Evolutionary conservation across 2,888 invertebrate genomes (phyloP).

Genomic region (Isotomurus palustris): DNA sequence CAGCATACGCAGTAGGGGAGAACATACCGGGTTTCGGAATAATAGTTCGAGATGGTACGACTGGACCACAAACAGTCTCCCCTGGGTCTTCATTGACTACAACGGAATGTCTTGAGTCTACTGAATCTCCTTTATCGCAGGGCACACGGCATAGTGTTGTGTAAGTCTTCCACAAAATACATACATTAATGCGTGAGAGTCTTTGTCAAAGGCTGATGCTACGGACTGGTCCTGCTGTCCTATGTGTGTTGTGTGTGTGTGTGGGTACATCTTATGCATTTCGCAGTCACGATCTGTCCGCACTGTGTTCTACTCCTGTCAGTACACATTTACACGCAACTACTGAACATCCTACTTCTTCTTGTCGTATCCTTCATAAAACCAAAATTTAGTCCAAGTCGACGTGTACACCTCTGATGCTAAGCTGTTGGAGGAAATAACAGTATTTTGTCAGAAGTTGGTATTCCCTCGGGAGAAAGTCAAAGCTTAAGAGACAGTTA

Average conservation of each 20-base stretch:
- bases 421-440: background rate
- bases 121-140: constrained; percentile 43
- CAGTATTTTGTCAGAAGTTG: background rate
- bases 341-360: background rate
- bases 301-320: too few species aligned
- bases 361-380: background rate
- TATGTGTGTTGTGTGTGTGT: too few species aligned
- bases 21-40: constrained; percentile 38
- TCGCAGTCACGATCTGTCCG: too few species aligned
- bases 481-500: too few species aligned
- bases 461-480: background rate
- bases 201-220: too few species aligned
- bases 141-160: constrained; percentile 44
- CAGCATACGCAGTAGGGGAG: constrained; percentile 38
- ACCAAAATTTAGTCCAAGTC: background rate
- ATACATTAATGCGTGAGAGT: too few species aligned
- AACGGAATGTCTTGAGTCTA: constrained; percentile 45
- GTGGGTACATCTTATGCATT: too few species aligned
- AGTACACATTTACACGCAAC: too few species aligned
- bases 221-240: too few species aligned
- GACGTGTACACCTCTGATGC: background rate
- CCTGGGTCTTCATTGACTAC: constrained; percentile 43
- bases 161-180: constrained; percentile 31
- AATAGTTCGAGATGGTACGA: constrained; percentile 28
- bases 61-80: constrained; percentile 35